phyloP scores from a whole-genome alignment of 2,113 vertebrate genomes.

The Marmota monax region DNA sequence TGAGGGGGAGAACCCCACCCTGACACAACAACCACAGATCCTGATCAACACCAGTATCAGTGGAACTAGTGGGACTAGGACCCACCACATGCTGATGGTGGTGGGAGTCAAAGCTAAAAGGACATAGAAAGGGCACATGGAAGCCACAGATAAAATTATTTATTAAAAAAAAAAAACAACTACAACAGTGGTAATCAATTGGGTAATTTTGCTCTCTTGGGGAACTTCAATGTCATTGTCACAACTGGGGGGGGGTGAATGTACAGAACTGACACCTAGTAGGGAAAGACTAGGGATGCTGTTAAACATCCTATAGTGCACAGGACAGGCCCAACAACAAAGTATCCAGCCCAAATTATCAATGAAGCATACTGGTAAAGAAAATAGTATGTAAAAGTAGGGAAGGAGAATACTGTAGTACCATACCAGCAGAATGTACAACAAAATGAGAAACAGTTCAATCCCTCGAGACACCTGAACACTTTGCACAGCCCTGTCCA shows the following conservation, averaged over 20 bases:
- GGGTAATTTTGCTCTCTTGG: background rate
- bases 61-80: background rate
- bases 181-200: background rate
- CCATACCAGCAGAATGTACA: too few species aligned
- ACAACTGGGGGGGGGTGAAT: too few species aligned
- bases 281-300: background rate
- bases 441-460: too few species aligned
- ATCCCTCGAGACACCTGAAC: too few species aligned
- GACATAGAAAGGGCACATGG: background rate
- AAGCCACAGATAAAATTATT: background rate
- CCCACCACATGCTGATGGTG: background rate
- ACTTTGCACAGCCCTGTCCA: too few species aligned
- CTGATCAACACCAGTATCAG: too few species aligned
- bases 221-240: background rate
- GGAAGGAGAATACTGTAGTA: too few species aligned
- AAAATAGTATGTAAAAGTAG: too few species aligned
- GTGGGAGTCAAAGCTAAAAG: background rate
- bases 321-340: background rate
- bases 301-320: background rate
- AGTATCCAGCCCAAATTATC: background rate
- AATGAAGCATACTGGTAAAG: background rate
- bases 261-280: background rate
- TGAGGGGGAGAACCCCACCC: too few species aligned
- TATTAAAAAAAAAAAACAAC: background rate
- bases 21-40: too few species aligned